phyloP scores from a whole-genome alignment of 2,113 vertebrate species.

The Aptenodytes patagonicus region DNA sequence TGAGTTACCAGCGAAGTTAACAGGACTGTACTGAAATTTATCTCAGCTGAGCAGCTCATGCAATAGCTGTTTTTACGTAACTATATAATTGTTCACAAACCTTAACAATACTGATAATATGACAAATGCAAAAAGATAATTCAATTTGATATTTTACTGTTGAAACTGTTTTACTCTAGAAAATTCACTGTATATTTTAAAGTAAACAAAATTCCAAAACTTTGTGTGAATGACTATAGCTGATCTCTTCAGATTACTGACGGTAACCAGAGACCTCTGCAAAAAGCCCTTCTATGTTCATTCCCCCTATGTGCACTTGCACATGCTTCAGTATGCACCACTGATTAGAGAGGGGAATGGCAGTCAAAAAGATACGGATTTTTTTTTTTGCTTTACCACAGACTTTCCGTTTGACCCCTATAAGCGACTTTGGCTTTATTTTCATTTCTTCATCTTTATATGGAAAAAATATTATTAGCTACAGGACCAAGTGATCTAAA shows the following conservation, averaged over 20 bases:
- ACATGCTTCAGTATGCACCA: neutral
- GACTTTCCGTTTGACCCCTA: neutral
- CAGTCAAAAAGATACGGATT: neutral
- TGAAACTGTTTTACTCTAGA: neutral
- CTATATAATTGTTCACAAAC: neutral
- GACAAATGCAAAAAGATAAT: neutral
- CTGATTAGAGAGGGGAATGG: neutral
- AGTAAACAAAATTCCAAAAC: neutral
- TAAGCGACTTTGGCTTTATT: neutral
- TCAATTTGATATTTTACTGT: neutral
- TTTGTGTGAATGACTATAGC: neutral
- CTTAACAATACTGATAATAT: neutral
- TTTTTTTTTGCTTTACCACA: neutral
- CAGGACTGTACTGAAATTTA: neutral
- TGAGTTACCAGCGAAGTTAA: neutral
- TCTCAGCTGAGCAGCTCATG: neutral
- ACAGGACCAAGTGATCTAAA: neutral
- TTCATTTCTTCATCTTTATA: neutral
- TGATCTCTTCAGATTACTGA: neutral
- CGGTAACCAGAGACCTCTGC: neutral
- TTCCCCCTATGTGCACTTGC: neutral
- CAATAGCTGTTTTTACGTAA: neutral
- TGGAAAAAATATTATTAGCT: neutral
- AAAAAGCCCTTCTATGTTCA: neutral
- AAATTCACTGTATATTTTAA: neutral